Base-by-base conservation (phyloP, 30 jellyfish, hydroid and myxozoan species). In the Nemopilema nomurai region DNA sequence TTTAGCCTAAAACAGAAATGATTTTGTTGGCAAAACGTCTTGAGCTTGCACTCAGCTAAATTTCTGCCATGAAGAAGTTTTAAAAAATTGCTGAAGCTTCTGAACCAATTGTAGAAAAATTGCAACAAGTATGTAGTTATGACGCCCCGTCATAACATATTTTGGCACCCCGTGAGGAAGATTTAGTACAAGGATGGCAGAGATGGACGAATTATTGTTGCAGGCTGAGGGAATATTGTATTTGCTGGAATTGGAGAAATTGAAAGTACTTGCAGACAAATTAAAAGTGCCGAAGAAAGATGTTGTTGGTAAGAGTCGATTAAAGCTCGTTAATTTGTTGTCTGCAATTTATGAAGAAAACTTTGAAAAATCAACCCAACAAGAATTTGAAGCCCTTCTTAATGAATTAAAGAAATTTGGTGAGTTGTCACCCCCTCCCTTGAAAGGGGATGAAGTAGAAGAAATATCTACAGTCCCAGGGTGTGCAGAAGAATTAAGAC, bases 291-390 rank as follows among this genome's bases (percentile, higher is more conserved):
- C 75, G 3, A 65, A 65, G 75, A 65, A 65, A 18, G 75, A 65
- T 65, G 75, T 65, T 4, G 75, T 28, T 4, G 23, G 75, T 65
- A 65, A 65, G 75, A 65, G 75, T 65, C 75, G 75, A 65, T 65
- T 65, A 65, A 65, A 1, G 28, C 75, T 65, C 21, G 75, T 65
- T 1, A 65, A 65, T 13, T 65, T 28, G 0, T 65, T 65, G 75
- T 65, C 75, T 65, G 75, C 29, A 65, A 0, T 65, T 8, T 65
- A 65, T 18, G 75, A 65, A 19, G 75, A 65, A n/a, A 65, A 8
- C 32, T 65, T 19, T 65, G 75, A 65, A 65, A 65, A 65, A 8
- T 65, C 28, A 65, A 65, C 75, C 32, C 75, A 65, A 65, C 31
- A 65, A 65, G 75, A 65, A 67, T 67, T 67, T 67, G 76, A 19